Evolutionary conservation across 2,797 vertebrate genomes (phyloP), one percentile per base, ranked within the genome.

Genomic region (Pseudomugil tenellus): DNA sequence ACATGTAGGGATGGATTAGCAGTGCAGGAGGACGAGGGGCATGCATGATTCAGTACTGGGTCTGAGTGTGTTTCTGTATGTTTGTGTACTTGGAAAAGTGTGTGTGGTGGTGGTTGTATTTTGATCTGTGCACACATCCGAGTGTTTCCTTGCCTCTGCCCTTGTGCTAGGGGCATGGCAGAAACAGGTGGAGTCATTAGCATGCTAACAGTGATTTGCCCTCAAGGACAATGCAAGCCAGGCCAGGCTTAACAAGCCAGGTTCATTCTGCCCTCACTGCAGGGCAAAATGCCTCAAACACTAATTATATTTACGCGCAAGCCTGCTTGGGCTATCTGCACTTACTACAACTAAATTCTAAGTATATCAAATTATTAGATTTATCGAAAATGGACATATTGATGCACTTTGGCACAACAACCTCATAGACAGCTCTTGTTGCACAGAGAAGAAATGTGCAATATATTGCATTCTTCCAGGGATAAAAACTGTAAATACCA

Each of bases 171-270:
- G 78, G 79, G 84, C 85, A 80, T 88, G 84, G 74, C 77, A 83
- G 84, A 86, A 91, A 91, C 91, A 90, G 87, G 90, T 91, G 89
- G 84, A 81, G 58, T 83, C 78, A 92, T 91, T 91, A 91, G 91
- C 89, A 93, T 90, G 89, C 88, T 93, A 90, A 91, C 87, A 87
- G 86, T 57, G 52, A 84, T 85, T 80, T 86, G 84, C 87, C 92
- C 88, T 91, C 91, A 90, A 92, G 91, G 91, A 90, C 89, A 84
- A 91, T 77, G 81, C 70, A 63, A 85, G 84, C 80, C 84, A 71
- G 70, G 83, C 87, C 84, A 74, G 81, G 84, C 82, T 83, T 90
- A 91, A 91, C 86, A 84, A 89, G 89, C 86, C 73, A 48, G 62
- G 81, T 86, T 87, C 86, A 84, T 62, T 70, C 67, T 76, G 77